Percentiles rank a stretch among this genome's conserved stretches.
phyloP scores from a whole-genome alignment of 2,888 invertebrate genomes.

The Leptinotarsa tumamoca region DNA sequence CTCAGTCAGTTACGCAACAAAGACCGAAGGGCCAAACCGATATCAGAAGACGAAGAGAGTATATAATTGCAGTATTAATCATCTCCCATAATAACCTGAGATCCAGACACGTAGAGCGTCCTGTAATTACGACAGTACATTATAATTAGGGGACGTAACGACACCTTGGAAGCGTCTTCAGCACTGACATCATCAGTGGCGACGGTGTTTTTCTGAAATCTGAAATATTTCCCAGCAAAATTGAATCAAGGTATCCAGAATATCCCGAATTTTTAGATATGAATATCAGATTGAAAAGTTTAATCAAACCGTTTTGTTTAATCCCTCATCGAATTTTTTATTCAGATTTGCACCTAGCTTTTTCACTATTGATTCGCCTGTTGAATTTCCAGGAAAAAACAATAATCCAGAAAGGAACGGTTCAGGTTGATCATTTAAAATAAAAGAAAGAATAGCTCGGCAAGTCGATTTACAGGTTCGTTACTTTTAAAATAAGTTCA shows the following conservation, averaged over 20 bases:
- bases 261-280: too few relatives aligned
- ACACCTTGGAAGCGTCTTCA: constrained; percentile 35
- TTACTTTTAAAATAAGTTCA: too few relatives aligned
- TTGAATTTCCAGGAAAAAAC: too few relatives aligned
- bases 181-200: constrained; percentile 38
- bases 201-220: constrained; percentile 9
- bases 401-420: too few relatives aligned
- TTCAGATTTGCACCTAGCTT: not conserved
- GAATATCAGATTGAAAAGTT: too few relatives aligned
- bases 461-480: too few relatives aligned
- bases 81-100: constrained; percentile 52
- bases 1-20: constrained; percentile 47
- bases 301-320: too few relatives aligned
- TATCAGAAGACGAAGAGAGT: constrained; percentile 48
- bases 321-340: not conserved
- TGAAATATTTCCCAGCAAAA: too few relatives aligned
- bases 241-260: too few relatives aligned
- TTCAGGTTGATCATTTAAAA: too few relatives aligned
- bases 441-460: too few relatives aligned
- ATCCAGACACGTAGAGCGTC: constrained; percentile 52
- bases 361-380: too few relatives aligned
- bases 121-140: constrained; percentile 54
- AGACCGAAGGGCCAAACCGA: constrained; percentile 55
- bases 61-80: constrained; percentile 55
- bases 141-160: constrained; percentile 50